Evolutionary conservation across 2,888 invertebrate genomes (phyloP).

Genomic region (Hedychridium roseum): DNA sequence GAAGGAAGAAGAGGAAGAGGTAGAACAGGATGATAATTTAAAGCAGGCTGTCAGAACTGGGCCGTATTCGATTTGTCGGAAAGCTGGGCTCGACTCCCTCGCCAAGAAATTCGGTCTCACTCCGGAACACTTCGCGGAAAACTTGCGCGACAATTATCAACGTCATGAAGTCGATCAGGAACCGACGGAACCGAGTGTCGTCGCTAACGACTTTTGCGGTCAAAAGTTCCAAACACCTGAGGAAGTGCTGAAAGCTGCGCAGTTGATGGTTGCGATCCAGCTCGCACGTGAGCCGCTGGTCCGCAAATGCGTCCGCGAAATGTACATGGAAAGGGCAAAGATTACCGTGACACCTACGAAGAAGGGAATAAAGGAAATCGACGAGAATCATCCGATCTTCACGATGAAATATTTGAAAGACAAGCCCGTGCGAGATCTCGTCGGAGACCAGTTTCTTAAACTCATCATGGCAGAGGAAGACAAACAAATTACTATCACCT

Average conservation of each 20-base stretch:
- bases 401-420: conserved; percentile 89
- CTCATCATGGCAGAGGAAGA: conserved; percentile 83
- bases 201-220: conserved; percentile 77
- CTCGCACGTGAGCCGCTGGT: conserved; percentile 91
- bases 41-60: conserved; percentile 90
- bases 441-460: conserved; percentile 90
- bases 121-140: conserved; percentile 95
- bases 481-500: conserved; percentile 76
- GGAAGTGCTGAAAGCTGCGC: conserved; percentile 88
- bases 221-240: conserved; percentile 68
- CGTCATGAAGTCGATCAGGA: conserved; percentile 95
- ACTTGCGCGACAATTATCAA: conserved; percentile 94
- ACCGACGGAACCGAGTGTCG: conserved; percentile 75
- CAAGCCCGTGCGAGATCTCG: conserved; percentile 90
- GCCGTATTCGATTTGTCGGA: conserved; percentile 86
- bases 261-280: conserved; percentile 95
- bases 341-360: conserved; percentile 85
- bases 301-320: conserved; percentile 83
- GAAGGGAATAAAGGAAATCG: conserved; percentile 92
- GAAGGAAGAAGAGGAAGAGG: conserved; percentile 67
- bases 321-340: conserved; percentile 88
- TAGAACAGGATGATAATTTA: conserved; percentile 68
- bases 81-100: conserved; percentile 84
- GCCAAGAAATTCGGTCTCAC: conserved; percentile 92
- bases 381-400: conserved; percentile 90